A percentile compares a stretch with the other conserved stretches of the same genome.
Evolutionary conservation across 2,888 invertebrate genomes (phyloP).

Genomic region (Lasioglossum zephyrum): DNA sequence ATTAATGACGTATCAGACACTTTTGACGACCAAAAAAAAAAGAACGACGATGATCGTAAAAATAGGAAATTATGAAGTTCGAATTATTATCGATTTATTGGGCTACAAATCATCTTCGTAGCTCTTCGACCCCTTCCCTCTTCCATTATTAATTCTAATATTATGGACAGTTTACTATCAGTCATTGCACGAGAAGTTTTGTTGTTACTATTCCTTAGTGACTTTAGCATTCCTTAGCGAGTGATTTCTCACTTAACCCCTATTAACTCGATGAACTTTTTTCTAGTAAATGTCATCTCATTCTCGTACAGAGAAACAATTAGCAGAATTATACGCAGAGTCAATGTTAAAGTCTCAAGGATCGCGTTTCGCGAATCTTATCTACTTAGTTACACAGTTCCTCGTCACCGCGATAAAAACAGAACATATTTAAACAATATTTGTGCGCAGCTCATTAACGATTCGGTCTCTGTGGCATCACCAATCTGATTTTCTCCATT

Average conservation of each 20-base stretch:
- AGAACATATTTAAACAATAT: background rate
- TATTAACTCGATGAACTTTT: background rate
- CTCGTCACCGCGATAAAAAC: slow-evolving; percentile 13
- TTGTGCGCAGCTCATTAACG: background rate
- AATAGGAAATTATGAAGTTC: background rate
- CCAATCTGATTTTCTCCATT: background rate
- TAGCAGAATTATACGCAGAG: background rate
- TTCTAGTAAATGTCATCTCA: background rate
- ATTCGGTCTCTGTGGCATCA: background rate
- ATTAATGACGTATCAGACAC: background rate
- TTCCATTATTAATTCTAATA: background rate
- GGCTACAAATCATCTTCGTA: background rate
- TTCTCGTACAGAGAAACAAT: background rate
- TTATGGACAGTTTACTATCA: background rate
- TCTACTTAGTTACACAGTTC: slow-evolving; percentile 23
- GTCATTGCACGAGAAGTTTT: background rate
- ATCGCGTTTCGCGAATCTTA: slow-evolving; percentile 3
- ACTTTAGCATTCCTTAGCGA: background rate
- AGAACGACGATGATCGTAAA: background rate
- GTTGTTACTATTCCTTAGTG: background rate
- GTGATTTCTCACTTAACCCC: background rate
- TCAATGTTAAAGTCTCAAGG: background rate
- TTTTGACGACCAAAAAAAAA: background rate
- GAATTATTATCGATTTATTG: background rate
- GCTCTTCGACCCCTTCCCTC: background rate